Evolutionary conservation across 1,140 invertebrate genomes (phyloP).

Genomic region (Neodiprion fabricii): DNA sequence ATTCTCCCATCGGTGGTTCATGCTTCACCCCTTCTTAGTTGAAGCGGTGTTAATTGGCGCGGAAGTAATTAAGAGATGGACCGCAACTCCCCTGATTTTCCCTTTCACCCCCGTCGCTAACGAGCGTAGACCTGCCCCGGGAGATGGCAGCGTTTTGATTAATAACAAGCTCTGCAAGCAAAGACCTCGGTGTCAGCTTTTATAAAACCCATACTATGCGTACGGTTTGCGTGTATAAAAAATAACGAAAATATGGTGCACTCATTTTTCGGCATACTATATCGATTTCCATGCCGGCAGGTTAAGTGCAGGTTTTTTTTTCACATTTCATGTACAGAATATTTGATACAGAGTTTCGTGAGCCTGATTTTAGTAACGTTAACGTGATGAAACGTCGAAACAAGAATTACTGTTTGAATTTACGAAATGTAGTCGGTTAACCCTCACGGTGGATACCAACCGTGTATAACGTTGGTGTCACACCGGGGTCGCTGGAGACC

Average conservation of each 20-base stretch:
- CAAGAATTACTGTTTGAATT: too few relatives aligned
- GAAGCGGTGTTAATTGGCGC: slow-evolving; percentile 59
- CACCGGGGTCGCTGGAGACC: too few relatives aligned
- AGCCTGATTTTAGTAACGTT: too few relatives aligned
- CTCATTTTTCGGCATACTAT: too few relatives aligned
- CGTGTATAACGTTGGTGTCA: too few relatives aligned
- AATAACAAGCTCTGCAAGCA: slow-evolving; percentile 54
- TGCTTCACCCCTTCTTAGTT: slow-evolving; percentile 40
- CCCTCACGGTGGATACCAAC: too few relatives aligned
- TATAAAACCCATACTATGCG: neutral
- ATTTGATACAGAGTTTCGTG: too few relatives aligned
- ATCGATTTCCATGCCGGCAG: too few relatives aligned
- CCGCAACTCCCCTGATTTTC: slow-evolving; percentile 34
- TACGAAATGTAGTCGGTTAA: too few relatives aligned
- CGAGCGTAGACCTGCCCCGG: slow-evolving; percentile 50
- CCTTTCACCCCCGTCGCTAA: slow-evolving; percentile 43
- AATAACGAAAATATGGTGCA: neutral
- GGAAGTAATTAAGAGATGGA: slow-evolving; percentile 61
- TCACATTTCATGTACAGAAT: too few relatives aligned
- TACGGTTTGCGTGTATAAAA: neutral
- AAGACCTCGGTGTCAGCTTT: neutral
- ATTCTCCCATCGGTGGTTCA: slow-evolving; percentile 40
- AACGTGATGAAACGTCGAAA: too few relatives aligned
- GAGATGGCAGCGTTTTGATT: slow-evolving; percentile 56
- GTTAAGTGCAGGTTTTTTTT: too few relatives aligned